A percentile compares a stretch with the other conserved stretches of the same genome.
Conservation (phyloP, 2,797 vertebrate genomes). For the Denticeps clupeoides region DNA sequence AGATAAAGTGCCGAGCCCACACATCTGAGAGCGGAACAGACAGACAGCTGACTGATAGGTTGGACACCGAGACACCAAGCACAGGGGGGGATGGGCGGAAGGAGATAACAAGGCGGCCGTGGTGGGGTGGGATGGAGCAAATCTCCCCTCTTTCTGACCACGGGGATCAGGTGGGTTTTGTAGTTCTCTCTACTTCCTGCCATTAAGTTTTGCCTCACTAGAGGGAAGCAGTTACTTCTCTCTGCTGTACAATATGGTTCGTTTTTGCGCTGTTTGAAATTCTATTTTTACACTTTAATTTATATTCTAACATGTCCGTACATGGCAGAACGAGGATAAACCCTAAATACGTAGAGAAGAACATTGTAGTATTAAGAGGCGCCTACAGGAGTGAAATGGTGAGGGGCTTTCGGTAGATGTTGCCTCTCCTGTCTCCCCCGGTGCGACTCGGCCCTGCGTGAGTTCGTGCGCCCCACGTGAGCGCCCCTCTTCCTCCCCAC, state of each 20-base stretch:
- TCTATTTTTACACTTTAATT: no score
- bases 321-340: no score
- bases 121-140: no score
- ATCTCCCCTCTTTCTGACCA: conserved; percentile 9
- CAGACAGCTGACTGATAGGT: conserved; percentile 15
- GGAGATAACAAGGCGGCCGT: no score
- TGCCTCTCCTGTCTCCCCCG: no score
- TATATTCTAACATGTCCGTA: no score
- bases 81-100: not conserved
- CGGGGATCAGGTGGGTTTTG: no score
- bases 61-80: conserved; percentile 2
- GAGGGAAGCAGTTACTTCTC: conserved; percentile 18
- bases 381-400: no score
- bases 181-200: conserved; percentile 20
- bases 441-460: not conserved
- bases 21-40: conserved; percentile 10
- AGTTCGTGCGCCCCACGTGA: not conserved
- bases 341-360: no score
- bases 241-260: not conserved
- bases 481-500: conserved; percentile 11
- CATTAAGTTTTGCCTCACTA: conserved; percentile 23
- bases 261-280: not conserved
- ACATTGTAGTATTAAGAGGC: no score
- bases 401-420: no score
- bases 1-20: conserved; percentile 21